These are phyloP conservation scores for Cydia amplana DNA, from an alignment of 1,140 invertebrate genomes.

Conservation along the genomic window DNA sequence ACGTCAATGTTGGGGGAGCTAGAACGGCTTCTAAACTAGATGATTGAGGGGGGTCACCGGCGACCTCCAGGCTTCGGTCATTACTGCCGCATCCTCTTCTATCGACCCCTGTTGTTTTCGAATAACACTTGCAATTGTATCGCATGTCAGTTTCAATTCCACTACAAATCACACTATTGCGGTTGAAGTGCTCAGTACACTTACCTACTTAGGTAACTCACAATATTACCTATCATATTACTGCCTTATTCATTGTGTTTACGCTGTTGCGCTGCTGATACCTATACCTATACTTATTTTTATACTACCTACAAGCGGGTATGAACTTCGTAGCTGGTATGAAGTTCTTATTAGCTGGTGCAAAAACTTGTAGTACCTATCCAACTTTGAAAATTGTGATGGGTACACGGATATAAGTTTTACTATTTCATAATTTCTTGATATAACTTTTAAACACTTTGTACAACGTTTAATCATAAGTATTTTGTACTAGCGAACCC, in stretches of 20 bases:
- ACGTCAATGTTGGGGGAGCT: constrained; percentile 27
- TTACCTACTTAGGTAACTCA: not conserved
- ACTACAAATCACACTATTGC: not conserved
- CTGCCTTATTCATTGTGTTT: not conserved
- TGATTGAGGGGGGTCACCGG: constrained; percentile 20
- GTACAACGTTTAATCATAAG: too few species aligned
- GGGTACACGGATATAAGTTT: too few species aligned
- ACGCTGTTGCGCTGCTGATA: not conserved
- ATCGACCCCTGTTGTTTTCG: constrained; percentile 9
- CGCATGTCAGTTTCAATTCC: constrained; percentile 10
- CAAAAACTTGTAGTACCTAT: too few species aligned
- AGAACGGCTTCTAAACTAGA: constrained; percentile 27
- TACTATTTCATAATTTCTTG: too few species aligned
- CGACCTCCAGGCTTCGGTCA: constrained; percentile 23
- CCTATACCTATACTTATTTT: not conserved
- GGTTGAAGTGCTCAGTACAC: constrained; percentile 4
- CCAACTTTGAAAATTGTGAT: too few species aligned
- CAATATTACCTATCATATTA: not conserved
- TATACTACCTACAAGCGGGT: not conserved
- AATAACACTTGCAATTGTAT: constrained; percentile 8
- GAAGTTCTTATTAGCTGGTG: too few species aligned
- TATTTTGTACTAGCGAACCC: too few species aligned
- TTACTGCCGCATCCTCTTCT: constrained; percentile 17
- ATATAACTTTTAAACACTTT: too few species aligned
- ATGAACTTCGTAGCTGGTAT: too few species aligned